These are phyloP conservation scores for Polymixis flavicincta DNA, from an alignment of 2,888 invertebrate genomes.

Conservation along the genomic window DNA sequence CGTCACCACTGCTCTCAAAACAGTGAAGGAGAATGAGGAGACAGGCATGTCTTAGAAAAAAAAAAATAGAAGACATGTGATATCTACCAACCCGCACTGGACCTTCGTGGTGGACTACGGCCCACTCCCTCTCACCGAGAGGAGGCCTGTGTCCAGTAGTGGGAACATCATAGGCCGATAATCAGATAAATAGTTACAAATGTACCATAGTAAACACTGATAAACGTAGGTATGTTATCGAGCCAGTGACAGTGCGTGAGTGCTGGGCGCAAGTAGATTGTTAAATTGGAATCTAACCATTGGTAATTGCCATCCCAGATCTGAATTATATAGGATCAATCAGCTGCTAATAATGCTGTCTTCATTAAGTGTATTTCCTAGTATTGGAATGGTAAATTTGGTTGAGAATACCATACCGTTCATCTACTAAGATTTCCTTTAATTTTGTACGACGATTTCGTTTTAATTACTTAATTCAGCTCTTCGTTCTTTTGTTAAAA, in stretches of 20 bases:
- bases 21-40: no score
- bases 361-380: constrained; percentile 45
- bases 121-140: no score
- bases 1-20: no score
- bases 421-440: not conserved
- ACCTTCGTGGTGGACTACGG: no score
- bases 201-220: not conserved
- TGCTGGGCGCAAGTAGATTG: constrained; percentile 20
- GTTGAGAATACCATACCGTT: not conserved
- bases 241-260: not conserved
- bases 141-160: no score
- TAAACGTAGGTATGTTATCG: not conserved
- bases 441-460: not conserved
- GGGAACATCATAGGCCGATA: no score
- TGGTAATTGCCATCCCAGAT: constrained; percentile 46
- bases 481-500: not conserved
- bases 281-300: constrained; percentile 47
- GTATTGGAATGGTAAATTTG: constrained; percentile 19
- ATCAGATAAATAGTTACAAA: no score
- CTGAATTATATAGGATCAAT: constrained; percentile 49
- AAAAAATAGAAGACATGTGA: no score
- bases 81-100: no score
- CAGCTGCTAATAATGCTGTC: constrained; percentile 39
- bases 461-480: not conserved
- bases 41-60: no score